These are phyloP conservation scores for Hyles lineata DNA, from an alignment of 2,888 invertebrate genomes.

Conservation along the genomic window DNA sequence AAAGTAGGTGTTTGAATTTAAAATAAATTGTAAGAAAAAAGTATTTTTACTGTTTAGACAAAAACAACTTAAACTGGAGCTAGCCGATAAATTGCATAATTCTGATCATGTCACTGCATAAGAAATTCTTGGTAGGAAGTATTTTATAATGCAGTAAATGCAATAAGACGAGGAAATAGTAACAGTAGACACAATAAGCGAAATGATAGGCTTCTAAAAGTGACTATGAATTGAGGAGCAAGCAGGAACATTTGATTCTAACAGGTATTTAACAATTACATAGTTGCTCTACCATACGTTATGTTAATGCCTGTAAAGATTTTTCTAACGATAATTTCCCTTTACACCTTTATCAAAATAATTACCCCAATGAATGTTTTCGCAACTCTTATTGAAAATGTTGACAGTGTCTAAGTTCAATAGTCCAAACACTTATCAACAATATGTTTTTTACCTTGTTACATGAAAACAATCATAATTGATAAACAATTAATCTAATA, in stretches of 20 bases:
- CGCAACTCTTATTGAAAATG: too few species aligned
- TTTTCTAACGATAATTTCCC: too few species aligned
- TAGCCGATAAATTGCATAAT: not conserved
- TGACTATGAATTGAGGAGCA: too few species aligned
- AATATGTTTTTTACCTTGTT: not conserved
- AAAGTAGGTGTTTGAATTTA: too few species aligned
- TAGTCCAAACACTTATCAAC: too few species aligned
- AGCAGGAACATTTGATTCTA: too few species aligned
- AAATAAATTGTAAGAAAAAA: not conserved
- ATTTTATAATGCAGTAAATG: slow-evolving; percentile 2
- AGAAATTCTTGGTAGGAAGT: not conserved
- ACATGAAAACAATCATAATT: not conserved
- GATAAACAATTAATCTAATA: not conserved
- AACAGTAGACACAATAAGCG: not conserved
- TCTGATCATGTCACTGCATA: not conserved
- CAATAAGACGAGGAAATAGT: not conserved
- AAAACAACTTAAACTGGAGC: not conserved
- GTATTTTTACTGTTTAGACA: not conserved
- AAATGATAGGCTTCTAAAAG: not conserved
- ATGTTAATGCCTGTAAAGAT: too few species aligned
- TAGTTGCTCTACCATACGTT: too few species aligned
- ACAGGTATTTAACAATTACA: too few species aligned
- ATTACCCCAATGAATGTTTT: too few species aligned
- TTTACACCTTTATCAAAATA: too few species aligned
- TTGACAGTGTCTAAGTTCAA: too few species aligned